Conservation (phyloP, 2,113 vertebrate genomes). For the Falcunculus frontatus region DNA sequence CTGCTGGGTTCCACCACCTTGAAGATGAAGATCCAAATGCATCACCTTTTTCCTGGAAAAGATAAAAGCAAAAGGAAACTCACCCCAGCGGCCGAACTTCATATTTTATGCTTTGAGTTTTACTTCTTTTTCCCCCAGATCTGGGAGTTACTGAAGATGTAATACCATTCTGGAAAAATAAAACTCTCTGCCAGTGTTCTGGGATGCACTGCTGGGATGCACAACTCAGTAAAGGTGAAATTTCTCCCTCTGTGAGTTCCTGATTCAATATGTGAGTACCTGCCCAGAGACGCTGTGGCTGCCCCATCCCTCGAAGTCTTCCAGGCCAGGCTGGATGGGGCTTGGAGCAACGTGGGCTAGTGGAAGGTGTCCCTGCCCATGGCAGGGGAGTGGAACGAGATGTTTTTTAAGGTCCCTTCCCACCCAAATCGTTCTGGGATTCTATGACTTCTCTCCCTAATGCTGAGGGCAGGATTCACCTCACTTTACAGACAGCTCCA, state of each 20-base stretch:
- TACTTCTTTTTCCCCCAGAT: fast-evolving
- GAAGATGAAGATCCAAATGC: background rate
- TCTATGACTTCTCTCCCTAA: background rate
- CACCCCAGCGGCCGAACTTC: background rate
- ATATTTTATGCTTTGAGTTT: background rate
- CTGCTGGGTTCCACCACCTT: background rate
- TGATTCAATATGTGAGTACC: background rate
- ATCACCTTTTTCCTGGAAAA: background rate
- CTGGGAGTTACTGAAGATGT: background rate
- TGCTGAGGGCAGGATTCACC: background rate
- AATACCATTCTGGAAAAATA: background rate
- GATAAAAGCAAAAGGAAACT: background rate
- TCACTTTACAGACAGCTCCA: background rate
- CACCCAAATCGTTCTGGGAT: background rate
- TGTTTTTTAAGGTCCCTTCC: background rate
- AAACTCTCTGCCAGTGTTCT: background rate
- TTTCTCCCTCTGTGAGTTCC: background rate
- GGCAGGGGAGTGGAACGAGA: background rate
- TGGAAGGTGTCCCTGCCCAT: fast-evolving
- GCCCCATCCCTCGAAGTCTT: background rate
- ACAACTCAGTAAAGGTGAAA: background rate
- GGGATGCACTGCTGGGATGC: background rate
- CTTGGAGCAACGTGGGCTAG: background rate
- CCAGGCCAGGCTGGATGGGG: fast-evolving
- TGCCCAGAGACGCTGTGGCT: background rate